Base-by-base conservation (phyloP, 2,113 vertebrate genomes). In the Pycnonotus jocosus region DNA sequence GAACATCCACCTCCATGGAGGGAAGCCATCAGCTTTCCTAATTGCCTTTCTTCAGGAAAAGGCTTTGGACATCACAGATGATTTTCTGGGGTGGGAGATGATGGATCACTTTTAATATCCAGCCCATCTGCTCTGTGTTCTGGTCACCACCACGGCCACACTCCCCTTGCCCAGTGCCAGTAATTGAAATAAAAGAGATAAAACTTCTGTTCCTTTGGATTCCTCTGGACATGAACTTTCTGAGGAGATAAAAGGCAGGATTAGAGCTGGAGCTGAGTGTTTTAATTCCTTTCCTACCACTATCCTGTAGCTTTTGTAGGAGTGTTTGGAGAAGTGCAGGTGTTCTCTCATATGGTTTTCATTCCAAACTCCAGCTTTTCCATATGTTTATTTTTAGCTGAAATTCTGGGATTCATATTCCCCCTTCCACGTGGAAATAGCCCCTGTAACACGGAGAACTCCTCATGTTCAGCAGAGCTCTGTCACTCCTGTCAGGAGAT, bases 91-190 rank as follows among this genome's bases (percentile, higher is more conserved):
- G 31, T 71, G 61, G 65, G 94, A 81, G 61, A 10, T 73, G 77
- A 81, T 80, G 17, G 22, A 44, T 84, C 9, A 66, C 48, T 94
- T 90, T 30, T 50, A 44, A 69, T 80, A 38, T 31, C 23, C 30
- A 3, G 57, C n/a, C 51, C 54, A 80, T 76, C 85, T 95, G 85
- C 92, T 93, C 91, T 8, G 9, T 20, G 71, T 72, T 90, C 83
- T n/a, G 56, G 27, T 65, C 92, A 27, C 22, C 17, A 1, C 3
- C 48, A 35, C 9, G 69, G 89, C 65, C 54, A 48, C 47, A 1
- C 16, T 68, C 54, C 2, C 28, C 65, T 42, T 47, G 81, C 70
- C 53, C 64, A 4, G 21, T 35, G 76, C 5, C 9, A 56, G 37
- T 28, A 40, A 80, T 66, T 47, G 33, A 47, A 77, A 70, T 83